These are phyloP conservation scores for Thyatira batis DNA, from an alignment of 2,888 invertebrate species.

Conservation along the genomic window DNA sequence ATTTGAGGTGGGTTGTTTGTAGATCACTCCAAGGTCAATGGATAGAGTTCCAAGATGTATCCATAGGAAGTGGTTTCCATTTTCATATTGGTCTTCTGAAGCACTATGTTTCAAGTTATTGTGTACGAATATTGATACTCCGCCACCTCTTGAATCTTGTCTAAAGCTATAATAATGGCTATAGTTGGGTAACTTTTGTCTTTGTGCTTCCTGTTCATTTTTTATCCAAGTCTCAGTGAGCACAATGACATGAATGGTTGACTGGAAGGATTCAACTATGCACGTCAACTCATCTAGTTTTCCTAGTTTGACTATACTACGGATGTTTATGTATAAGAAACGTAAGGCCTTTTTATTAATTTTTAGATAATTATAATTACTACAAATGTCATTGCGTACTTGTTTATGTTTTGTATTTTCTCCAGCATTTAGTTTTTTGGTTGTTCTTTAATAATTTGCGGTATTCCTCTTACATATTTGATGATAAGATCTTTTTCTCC, in stretches of 20 bases:
- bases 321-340: too few species aligned
- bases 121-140: conserved; percentile 29
- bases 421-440: too few species aligned
- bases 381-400: too few species aligned
- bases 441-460: too few species aligned
- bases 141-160: conserved; percentile 23
- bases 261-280: conserved; percentile 4
- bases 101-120: conserved; percentile 21
- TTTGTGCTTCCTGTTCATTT: conserved; percentile 4
- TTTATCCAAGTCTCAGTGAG: conserved; percentile 13
- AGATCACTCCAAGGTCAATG: conserved; percentile 13
- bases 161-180: conserved; percentile 23
- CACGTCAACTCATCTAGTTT: conserved; percentile 17
- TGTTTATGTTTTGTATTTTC: too few species aligned
- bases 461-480: too few species aligned
- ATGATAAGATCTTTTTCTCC: too few species aligned
- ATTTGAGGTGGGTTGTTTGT: neutral
- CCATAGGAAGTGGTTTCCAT: conserved; percentile 31
- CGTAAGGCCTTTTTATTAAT: too few species aligned
- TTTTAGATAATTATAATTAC: too few species aligned
- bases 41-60: conserved; percentile 17
- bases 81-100: conserved; percentile 14
- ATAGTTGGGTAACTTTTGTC: neutral
- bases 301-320: conserved; percentile 7
- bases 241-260: conserved; percentile 3